A percentile compares a stretch with the other conserved stretches of the same genome.
Conservation (phyloP, 2,113 vertebrate genomes). For the Coturnix japonica region DNA sequence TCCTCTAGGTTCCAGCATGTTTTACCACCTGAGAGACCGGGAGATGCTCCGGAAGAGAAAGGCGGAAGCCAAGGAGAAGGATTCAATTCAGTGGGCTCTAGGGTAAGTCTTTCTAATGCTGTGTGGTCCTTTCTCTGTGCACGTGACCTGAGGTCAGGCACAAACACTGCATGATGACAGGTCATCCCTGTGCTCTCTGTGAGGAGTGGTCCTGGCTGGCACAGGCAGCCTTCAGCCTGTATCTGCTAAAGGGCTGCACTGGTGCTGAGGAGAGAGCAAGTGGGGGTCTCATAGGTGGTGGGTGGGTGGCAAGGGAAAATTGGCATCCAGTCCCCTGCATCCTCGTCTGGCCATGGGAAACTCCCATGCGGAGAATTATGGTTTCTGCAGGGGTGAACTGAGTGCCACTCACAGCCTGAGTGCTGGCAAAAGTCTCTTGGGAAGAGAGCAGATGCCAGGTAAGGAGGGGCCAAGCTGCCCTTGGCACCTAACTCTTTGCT, state of each 20-base stretch:
- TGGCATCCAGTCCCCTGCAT: fast-evolving
- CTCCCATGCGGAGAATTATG: fast-evolving
- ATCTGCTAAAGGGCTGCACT: not conserved
- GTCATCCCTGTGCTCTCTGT: not conserved
- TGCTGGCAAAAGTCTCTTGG: not conserved
- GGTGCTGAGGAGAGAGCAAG: fast-evolving
- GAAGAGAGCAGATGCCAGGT: not conserved
- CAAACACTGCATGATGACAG: not conserved
- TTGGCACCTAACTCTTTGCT: not conserved
- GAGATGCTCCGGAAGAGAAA: slow-evolving; percentile 89
- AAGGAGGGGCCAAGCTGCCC: not conserved
- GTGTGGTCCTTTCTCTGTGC: not conserved
- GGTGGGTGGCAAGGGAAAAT: not conserved
- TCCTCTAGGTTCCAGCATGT: slow-evolving; percentile 60
- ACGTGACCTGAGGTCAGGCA: not conserved
- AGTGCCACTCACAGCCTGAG: fast-evolving
- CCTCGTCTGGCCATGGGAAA: fast-evolving
- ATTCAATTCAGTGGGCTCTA: slow-evolving; percentile 84
- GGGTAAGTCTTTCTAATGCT: slow-evolving; percentile 80
- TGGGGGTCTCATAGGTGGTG: fast-evolving
- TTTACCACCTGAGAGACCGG: slow-evolving; percentile 84
- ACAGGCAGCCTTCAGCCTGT: not conserved
- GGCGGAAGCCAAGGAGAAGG: slow-evolving; percentile 86
- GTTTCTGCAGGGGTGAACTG: not conserved
- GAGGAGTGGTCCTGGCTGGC: not conserved